These are phyloP conservation scores for Mustelus asterias DNA, from an alignment of 2,113 vertebrate genomes.

Conservation along the genomic window DNA sequence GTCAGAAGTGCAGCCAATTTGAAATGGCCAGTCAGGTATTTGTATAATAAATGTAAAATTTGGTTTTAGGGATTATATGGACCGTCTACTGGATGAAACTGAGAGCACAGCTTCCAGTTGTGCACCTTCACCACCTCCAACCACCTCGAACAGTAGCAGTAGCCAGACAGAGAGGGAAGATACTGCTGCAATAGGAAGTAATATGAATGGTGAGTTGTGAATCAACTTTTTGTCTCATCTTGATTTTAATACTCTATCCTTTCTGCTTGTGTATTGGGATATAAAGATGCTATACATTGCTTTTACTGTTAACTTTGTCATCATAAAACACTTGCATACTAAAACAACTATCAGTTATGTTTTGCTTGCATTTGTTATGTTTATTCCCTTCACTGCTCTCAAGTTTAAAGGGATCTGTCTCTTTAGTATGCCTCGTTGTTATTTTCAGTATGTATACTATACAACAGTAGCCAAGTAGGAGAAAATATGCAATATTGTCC, in stretches of 20 bases:
- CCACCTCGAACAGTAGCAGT: constrained; percentile 77
- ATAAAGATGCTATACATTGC: not conserved
- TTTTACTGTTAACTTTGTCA: not conserved
- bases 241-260: not conserved
- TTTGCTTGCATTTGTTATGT: too few species aligned
- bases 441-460: not conserved
- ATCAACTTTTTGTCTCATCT: not conserved
- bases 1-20: not conserved
- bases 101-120: constrained; percentile 81
- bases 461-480: not conserved
- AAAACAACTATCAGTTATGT: not conserved
- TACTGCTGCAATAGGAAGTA: constrained; percentile 54
- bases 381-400: not conserved
- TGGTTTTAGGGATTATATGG: constrained; percentile 81
- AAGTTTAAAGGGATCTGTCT: not conserved
- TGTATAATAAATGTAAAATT: not conserved
- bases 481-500: not conserved
- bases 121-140: constrained; percentile 75
- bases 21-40: not conserved
- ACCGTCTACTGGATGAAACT: constrained; percentile 80
- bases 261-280: not conserved
- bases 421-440: not conserved
- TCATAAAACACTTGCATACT: not conserved
- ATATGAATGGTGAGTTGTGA: constrained; percentile 73
- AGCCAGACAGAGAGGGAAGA: constrained; percentile 82